A percentile compares a stretch with the other conserved stretches of the same genome.
These are phyloP conservation scores for Chaetodon auriga DNA, from an alignment of 2,113 vertebrate species.

Conservation along the genomic window DNA sequence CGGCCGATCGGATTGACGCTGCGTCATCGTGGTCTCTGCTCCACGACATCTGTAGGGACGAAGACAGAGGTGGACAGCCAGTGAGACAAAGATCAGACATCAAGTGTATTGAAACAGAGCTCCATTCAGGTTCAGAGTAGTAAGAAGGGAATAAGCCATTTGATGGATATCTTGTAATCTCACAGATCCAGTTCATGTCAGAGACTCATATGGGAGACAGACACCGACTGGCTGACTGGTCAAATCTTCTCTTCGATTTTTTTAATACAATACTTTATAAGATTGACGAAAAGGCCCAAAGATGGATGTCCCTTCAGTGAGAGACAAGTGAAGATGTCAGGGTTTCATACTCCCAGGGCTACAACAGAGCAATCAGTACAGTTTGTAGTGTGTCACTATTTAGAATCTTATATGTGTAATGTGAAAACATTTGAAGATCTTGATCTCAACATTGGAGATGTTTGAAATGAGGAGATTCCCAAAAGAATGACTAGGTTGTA, in stretches of 20 bases:
- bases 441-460: too few relatives aligned
- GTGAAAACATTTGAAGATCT: background rate
- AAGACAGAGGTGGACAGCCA: background rate
- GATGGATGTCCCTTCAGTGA: background rate
- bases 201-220: background rate
- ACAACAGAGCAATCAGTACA: background rate
- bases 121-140: background rate
- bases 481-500: too few relatives aligned
- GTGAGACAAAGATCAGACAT: background rate
- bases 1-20: constrained; percentile 87
- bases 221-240: background rate
- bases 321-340: background rate
- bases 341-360: background rate
- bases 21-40: constrained; percentile 92
- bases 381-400: background rate
- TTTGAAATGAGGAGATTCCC: too few relatives aligned
- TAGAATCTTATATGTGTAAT: too few relatives aligned
- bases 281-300: background rate
- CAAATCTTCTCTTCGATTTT: background rate
- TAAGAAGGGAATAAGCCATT: background rate
- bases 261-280: background rate
- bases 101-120: background rate
- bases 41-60: constrained; percentile 87
- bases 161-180: background rate
- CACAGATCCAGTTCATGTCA: background rate